Evolutionary conservation across 1,140 invertebrate genomes (phyloP), one percentile per base, ranked within the genome.

Genomic region (Polyergus mexicanus): DNA sequence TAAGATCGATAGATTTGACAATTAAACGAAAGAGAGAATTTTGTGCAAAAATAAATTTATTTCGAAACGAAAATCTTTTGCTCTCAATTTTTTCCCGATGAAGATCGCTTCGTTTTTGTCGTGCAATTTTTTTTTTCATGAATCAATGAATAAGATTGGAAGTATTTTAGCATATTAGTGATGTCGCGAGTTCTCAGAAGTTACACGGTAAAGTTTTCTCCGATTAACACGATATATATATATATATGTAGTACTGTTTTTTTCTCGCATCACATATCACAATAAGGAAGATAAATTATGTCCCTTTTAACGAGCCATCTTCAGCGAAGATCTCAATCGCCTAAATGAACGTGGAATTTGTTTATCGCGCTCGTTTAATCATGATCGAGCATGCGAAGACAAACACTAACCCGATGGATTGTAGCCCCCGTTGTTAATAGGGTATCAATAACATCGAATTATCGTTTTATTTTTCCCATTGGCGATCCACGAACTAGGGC

Each of bases 311-410:
- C 78, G 68, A 83, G 78, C 68, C 41, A 83, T 56, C 77, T 65
- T 32, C 86, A 86, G 88, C 63, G 81, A 88, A 19, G 47, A 90
- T 81, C 65, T 91, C 65, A 91, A 91, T 91, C 84, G 62, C 11
- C 81, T 88, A 71, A 90, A 90, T 83, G 71, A 90, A 85, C 63
- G 51, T 75, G 81, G 84, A 91, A 91, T 86, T 91, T 88, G 76
- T 91, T 91, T 91, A 90, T 81, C 71, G 22, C 56, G 76, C 58
- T 74, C 72, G 63, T 75, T 56, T 51, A 68, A 58, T 56, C 71
- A 75, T 89, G 75, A 86, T 41, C 80, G 62, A 80, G 88, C 87
- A 89, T 62, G 69, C 88, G 78, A 84, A 81, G 85, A 54, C 88
- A 89, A 89, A 89, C 77, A 54, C 10, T 41, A 87, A 88, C 22